Base-by-base conservation (phyloP, 2,888 invertebrate species). In the Mongoloraphidia duomilia region DNA sequence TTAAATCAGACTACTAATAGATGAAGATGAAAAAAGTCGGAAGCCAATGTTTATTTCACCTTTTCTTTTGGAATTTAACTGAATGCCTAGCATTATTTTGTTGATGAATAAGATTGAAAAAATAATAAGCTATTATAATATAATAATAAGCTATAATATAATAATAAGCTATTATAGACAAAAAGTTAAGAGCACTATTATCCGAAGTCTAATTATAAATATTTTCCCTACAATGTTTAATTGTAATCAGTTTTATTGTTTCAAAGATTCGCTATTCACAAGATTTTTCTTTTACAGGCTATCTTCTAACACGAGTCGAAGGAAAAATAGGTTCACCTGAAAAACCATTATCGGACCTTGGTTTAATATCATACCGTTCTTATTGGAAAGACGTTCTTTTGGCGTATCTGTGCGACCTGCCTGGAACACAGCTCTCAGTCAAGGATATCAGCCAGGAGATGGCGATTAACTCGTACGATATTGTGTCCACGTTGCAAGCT, bases 241-340 rank as follows among this genome's bases (percentile, higher is more conserved):
- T 26, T 6, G 26, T 26, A 26, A 26, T 6, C 26, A 26, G 3
- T 26, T 26, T 26, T 26, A 26, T 26, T 26, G 26, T 26, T 33
- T 49, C 33, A 17, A 11, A 48, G 12, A 50, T 49, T 44, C 2
- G 12, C 9, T 34, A 26, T 50, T 33, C 35, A 12, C 14, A 14
- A 4, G 17, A 14, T 49, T 49, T 50, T 52, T 59, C 58, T 55
- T 53, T 65, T 65, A 1, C 72, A 96, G 96, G 96, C 72, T 98
- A 98, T 69, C 77, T 96, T 52, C 72, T 98, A 63, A 97, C 96
- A 52, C 80, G 91, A 62, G 87, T 87, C 40, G 98, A 99, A 71
- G 89, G 88, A 53, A 97, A 96, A 73, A 90, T 97, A 49, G 98
- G 98, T n/a, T 96, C 96, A 1, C 98, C 98, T 1, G 98, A 99